These are phyloP conservation scores for Drosophila seguyi DNA, from an alignment of 1,140 invertebrate genomes.

Conservation along the genomic window DNA sequence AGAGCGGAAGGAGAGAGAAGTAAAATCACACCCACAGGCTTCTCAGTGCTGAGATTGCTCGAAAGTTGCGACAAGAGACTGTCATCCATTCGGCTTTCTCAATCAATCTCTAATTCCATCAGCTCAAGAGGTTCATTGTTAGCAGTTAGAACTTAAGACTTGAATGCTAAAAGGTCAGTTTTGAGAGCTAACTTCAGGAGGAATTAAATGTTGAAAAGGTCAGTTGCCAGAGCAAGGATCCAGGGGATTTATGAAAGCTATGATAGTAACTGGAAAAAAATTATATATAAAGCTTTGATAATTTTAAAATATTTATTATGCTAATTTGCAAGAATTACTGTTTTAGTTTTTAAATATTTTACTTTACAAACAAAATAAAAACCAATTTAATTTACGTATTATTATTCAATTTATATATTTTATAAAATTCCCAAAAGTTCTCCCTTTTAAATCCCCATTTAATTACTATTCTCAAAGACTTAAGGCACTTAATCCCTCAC, in stretches of 20 bases:
- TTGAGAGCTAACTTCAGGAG: neutral
- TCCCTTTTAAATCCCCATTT: neutral
- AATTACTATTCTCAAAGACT: neutral
- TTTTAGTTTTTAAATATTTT: neutral
- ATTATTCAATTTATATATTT: no score
- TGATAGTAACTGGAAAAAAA: neutral
- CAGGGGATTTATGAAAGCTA: neutral
- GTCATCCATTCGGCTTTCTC: slow-evolving; percentile 24
- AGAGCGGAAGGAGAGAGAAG: neutral
- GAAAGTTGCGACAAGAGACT: slow-evolving; percentile 37
- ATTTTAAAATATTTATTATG: neutral
- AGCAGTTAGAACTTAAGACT: neutral
- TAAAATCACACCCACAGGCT: neutral
- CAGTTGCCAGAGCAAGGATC: neutral
- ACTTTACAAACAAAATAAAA: neutral
- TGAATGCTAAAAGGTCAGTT: neutral
- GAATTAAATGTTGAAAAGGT: neutral
- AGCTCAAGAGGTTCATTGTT: neutral
- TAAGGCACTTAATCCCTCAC: neutral
- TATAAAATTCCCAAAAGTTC: neutral
- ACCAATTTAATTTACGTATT: no score
- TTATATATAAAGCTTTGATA: neutral
- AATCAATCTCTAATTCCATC: slow-evolving; percentile 32
- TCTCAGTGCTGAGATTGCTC: slow-evolving; percentile 13
- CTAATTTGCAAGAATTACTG: neutral